Conservation (phyloP, 2,888 invertebrate species). For the Caenorhabditis angaria region DNA sequence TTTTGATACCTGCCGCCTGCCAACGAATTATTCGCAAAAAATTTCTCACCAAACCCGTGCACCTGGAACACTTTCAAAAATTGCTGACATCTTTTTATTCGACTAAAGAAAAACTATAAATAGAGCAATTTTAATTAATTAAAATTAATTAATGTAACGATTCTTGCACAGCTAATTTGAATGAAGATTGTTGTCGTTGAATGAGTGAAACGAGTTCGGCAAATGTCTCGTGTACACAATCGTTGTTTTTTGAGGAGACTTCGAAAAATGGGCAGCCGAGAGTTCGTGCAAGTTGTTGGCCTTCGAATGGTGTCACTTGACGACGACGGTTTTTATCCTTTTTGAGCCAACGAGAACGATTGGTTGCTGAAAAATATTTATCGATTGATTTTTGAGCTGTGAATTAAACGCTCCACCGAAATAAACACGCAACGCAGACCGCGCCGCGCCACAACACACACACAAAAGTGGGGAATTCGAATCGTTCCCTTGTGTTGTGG, state of each 20-base stretch:
- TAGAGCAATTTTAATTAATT: conserved; percentile 12
- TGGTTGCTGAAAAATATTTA: conserved; percentile 30
- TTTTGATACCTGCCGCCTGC: conserved; percentile 22
- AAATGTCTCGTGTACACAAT: conserved; percentile 46
- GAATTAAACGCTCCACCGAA: no score
- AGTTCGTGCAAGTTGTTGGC: conserved; percentile 40
- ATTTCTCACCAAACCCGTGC: conserved; percentile 23
- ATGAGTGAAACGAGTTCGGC: conserved; percentile 32
- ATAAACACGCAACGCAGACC: no score
- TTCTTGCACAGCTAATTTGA: conserved; percentile 16
- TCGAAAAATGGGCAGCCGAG: conserved; percentile 46
- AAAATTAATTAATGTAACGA: conserved; percentile 9
- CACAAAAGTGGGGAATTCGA: no score
- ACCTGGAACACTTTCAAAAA: conserved; percentile 36
- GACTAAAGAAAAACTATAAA: conserved; percentile 11
- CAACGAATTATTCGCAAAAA: conserved; percentile 22
- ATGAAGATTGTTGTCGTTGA: conserved; percentile 27
- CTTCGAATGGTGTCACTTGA: conserved; percentile 40
- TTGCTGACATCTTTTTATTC: conserved; percentile 7
- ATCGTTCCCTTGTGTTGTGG: no score
- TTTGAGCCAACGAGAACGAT: conserved; percentile 47
- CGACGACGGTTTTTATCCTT: conserved; percentile 41
- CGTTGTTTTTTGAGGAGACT: conserved; percentile 49
- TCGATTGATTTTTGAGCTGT: no score
- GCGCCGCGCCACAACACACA: no score